These are phyloP conservation scores for Artibeus lituratus DNA, from an alignment of 2,797 vertebrate species.

Conservation along the genomic window DNA sequence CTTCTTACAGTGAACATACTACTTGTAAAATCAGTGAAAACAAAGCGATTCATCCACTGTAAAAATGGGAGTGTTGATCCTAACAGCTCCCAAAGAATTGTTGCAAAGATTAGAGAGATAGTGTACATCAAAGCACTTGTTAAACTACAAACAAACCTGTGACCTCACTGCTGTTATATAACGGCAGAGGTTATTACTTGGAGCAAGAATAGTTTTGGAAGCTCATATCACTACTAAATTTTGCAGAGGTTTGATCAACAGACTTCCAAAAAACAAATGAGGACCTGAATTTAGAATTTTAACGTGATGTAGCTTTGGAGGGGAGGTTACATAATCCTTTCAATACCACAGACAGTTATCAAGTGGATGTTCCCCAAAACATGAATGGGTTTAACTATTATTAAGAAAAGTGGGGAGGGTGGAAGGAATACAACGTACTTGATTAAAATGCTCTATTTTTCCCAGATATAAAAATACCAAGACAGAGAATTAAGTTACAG, in stretches of 20 bases:
- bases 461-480: conserved; percentile 39
- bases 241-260: conserved; percentile 62
- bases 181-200: not conserved
- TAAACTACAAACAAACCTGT: not conserved
- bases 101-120: not conserved
- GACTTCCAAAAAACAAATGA: conserved; percentile 65
- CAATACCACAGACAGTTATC: conserved; percentile 22
- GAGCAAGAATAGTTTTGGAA: conserved; percentile 56
- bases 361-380: conserved; percentile 58
- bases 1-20: not conserved
- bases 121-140: not conserved
- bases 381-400: conserved; percentile 48
- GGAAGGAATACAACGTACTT: conserved; percentile 43
- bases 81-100: not conserved
- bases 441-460: conserved; percentile 52
- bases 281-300: conserved; percentile 62
- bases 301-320: conserved; percentile 46
- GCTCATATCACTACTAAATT: conserved; percentile 47
- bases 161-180: not conserved
- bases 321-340: conserved; percentile 65
- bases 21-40: not conserved
- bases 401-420: conserved; percentile 36
- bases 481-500: conserved; percentile 65
- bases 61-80: not conserved
- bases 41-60: not conserved